Base-by-base conservation (phyloP, 2,113 vertebrate species). In the Orientallactaga bullata region DNA sequence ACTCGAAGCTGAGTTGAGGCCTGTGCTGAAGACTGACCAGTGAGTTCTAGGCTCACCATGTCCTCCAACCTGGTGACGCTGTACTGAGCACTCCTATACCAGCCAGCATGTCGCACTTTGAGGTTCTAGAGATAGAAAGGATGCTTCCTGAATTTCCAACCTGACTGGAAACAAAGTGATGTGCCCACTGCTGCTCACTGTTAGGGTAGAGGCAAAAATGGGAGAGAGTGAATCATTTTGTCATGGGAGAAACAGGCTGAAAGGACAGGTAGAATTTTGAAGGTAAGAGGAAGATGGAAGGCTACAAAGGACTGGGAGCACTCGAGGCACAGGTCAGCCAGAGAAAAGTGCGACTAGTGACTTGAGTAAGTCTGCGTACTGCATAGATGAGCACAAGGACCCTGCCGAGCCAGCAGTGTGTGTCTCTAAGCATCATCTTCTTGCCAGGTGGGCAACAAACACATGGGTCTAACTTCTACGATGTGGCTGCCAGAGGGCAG, bases 161-260 rank as follows among this genome's bases (percentile, higher is more conserved):
- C 30, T 39, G 74, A 28, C 84, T 15, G 30, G 32, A n/a, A n/a
- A 66, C 11, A 26, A 32, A 16, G 9, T 2, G 20, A 21, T 47
- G 24, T 12, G n/a, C 21, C 37, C 30, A 4, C 17, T 7, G 83
- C 68, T 23, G 4, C 1, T 0, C 7, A 7, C 13, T 9, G 1
- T 18, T 15, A 13, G 0, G 55, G 32, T 0, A 28, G 37, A n/a
- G 32, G 71, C 47, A 39, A 37, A 63, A 81, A 32, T 1, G 47
- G 47, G 47, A 8, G 80, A 42, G 23, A 21, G 26, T 1, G n/a
- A 28, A 28, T 11, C 16, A n/a, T 23, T 28, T 20, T 0, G 30
- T 17, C 66, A 16, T 0, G 0, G 20, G 26, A n/a, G 26, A 7
- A 26, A 7, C 6, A 6, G 23, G 35, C 13, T 7, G 55, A 9